Base-by-base conservation (phyloP, 1,140 invertebrate species). In the Eriosoma lanigerum region DNA sequence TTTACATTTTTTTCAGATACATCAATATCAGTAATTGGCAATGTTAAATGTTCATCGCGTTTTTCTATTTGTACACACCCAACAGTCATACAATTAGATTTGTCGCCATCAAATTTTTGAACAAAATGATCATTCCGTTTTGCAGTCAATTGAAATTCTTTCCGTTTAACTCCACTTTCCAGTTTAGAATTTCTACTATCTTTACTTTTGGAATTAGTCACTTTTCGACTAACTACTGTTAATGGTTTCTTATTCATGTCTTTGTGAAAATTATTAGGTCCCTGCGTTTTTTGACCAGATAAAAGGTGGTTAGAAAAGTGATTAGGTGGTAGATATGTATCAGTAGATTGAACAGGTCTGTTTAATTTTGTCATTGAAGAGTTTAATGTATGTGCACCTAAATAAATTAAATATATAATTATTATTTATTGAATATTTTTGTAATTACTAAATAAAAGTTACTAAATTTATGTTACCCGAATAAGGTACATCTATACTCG, bases 1-100 rank as follows among this genome's bases (percentile, higher is more conserved):
- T 90, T 90, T n/a, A 90, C 88, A 82, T 89, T 89, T 17, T 89
- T 88, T 83, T 90, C 89, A 54, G 89, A 89, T 19, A 90, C 87
- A 32, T 87, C 87, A 32, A 82, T 60, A 76, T 81, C 66, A 24
- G 73, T 81, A 24, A 75, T 68, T 29, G 73, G 73, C 26, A 76
- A 56, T 26, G 54, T 56, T 44, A 81, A 46, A 76, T 81, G 52
- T 66, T 75, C 54, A 56, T 60, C 56, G 6, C 60, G 13, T 64
- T 81, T 76, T 78, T 73, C 81, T 26, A 64, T 50, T 78, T 81
- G 64, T 38, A 81, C 72, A n/a, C 81, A 52, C 6, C 81, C 75
- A 62, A 78, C 75, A 48, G 75, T 78, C 0, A 78, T 56, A 78
- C 75, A 78, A 60, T 78, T 78, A 19, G 75, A 38, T 60, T 56